Percentiles rank a stretch among this genome's conserved stretches.
Evolutionary conservation across 2,797 vertebrate species (phyloP).

Genomic region (Aldrovandia affinis): DNA sequence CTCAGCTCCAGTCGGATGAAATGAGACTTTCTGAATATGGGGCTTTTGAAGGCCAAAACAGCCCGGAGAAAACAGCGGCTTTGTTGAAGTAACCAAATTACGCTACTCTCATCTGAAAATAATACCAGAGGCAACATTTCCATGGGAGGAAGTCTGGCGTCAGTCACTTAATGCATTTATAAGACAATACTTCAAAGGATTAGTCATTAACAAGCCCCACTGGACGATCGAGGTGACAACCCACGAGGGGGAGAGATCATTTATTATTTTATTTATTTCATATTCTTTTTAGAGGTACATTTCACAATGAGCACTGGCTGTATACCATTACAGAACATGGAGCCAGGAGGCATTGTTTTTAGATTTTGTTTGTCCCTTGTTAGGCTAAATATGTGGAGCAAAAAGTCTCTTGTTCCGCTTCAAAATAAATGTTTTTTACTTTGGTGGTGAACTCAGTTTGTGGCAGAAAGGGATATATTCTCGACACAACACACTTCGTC

Average conservation of each 20-base stretch:
- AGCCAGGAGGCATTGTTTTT: not conserved
- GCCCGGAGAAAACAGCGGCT: not conserved
- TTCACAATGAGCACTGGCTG: not conserved
- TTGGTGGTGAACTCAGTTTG: not conserved
- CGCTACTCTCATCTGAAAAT: not conserved
- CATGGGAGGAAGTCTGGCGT: not conserved
- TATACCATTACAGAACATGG: not conserved
- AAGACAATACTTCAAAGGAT: not conserved
- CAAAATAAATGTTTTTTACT: too few species aligned
- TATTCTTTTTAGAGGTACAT: not conserved
- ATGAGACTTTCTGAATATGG: not conserved
- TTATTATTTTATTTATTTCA: not conserved
- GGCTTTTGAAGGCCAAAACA: conserved; percentile 14
- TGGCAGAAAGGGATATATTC: not conserved
- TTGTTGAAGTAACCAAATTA: conserved; percentile 14
- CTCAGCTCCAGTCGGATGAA: not conserved
- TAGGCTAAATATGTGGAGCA: not conserved
- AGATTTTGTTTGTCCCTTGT: not conserved
- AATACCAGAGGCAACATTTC: conserved; percentile 11
- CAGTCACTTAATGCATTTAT: not conserved
- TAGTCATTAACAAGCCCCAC: conserved; percentile 7
- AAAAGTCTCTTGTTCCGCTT: not conserved
- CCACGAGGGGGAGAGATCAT: not conserved
- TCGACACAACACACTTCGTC: not conserved
- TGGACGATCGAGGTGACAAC: not conserved